Evolutionary conservation across 2,888 invertebrate genomes (phyloP).

Genomic region (Agriopis leucophaearia): DNA sequence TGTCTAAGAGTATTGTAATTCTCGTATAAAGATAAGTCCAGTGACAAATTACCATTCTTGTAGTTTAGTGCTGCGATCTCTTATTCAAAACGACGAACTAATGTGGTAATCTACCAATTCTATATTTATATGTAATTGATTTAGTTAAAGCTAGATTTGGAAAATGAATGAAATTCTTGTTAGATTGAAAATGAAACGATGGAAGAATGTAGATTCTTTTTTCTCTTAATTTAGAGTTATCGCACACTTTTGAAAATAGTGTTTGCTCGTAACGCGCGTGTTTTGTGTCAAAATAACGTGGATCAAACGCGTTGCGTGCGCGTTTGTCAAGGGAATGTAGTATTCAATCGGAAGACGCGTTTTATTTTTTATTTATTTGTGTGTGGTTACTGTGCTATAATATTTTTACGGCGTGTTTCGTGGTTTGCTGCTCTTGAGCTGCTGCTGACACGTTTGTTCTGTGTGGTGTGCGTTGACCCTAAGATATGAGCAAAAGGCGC

Average conservation of each 20-base stretch:
- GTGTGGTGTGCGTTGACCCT: not conserved
- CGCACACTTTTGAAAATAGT: not conserved
- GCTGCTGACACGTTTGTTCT: too few species aligned
- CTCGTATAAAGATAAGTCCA: too few species aligned
- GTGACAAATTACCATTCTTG: not conserved
- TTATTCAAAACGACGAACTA: constrained; percentile 3
- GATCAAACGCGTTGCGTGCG: too few species aligned
- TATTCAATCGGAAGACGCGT: too few species aligned
- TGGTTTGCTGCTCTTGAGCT: too few species aligned
- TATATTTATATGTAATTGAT: constrained; percentile 42
- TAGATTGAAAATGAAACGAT: constrained; percentile 27
- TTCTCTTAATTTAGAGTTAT: constrained; percentile 20
- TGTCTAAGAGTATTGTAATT: too few species aligned
- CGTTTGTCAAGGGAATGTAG: too few species aligned
- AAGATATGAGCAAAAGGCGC: constrained; percentile 56
- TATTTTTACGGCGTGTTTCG: too few species aligned
- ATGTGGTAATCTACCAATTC: constrained; percentile 45
- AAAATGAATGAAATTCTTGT: constrained; percentile 44
- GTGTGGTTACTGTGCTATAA: too few species aligned
- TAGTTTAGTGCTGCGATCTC: not conserved
- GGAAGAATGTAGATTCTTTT: constrained; percentile 22
- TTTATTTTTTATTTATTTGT: too few species aligned
- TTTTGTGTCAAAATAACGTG: too few species aligned
- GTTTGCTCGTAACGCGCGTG: too few species aligned
- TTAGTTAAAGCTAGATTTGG: constrained; percentile 52